phyloP scores from a whole-genome alignment of 2,113 vertebrate species.

The Microcebus lehilahytsara region DNA sequence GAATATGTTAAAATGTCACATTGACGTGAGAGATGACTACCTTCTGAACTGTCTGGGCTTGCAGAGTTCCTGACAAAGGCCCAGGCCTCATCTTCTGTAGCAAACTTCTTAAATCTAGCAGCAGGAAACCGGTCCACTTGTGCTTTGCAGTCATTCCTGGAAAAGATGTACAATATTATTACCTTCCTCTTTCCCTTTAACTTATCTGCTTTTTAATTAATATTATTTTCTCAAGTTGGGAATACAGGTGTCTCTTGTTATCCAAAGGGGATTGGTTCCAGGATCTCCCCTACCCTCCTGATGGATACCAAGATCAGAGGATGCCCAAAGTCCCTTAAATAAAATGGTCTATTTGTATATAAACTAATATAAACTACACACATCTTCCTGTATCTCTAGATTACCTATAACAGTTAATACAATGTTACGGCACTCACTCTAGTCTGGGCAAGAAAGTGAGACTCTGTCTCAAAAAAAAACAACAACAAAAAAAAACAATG shows the following conservation, averaged over 20 bases:
- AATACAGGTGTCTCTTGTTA: background rate
- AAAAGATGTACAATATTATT: background rate
- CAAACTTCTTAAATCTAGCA: conserved; percentile 94
- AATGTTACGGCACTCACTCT: background rate
- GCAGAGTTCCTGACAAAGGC: conserved; percentile 82
- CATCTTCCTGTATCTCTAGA: background rate
- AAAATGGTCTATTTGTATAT: background rate
- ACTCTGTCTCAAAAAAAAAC: too few relatives aligned
- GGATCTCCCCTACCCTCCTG: background rate
- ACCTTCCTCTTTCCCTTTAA: background rate
- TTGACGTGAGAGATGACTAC: background rate
- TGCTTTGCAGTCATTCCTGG: conserved; percentile 91
- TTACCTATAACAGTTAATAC: background rate
- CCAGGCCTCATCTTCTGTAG: conserved; percentile 92
- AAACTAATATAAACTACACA: background rate
- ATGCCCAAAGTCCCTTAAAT: background rate
- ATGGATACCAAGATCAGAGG: background rate
- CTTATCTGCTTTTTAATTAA: background rate
- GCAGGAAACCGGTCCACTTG: conserved; percentile 91
- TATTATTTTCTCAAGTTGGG: background rate
- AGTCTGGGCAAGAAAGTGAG: too few relatives aligned
- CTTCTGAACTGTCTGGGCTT: background rate
- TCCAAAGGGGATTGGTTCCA: background rate
- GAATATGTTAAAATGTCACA: accelerated
- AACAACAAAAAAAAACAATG: too few relatives aligned